Conservation (phyloP, 2,113 vertebrate species). For the Clarias batrachus region DNA sequence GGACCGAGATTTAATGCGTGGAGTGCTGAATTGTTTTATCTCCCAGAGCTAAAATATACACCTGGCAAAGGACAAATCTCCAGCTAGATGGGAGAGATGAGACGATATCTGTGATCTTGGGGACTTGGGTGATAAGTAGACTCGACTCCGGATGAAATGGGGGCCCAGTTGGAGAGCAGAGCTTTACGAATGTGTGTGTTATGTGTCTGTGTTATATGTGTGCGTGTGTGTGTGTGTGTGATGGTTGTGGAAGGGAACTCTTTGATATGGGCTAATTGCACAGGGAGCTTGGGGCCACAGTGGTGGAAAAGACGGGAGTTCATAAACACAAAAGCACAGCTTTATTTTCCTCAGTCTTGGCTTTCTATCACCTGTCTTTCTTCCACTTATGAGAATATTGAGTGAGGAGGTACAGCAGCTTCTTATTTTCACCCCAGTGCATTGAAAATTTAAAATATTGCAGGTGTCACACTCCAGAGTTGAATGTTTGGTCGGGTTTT, state of each 20-base stretch:
- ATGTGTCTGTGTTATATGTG: not conserved
- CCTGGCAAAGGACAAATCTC: constrained; percentile 16
- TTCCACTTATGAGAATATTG: not conserved
- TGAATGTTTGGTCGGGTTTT: not conserved
- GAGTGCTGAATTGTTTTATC: constrained; percentile 7
- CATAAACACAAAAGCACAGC: not conserved
- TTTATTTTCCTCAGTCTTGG: not conserved
- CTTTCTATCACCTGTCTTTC: not conserved
- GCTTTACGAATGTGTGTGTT: not conserved
- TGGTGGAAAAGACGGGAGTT: not conserved
- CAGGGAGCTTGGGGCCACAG: constrained; percentile 7
- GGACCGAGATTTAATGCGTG: constrained; percentile 15
- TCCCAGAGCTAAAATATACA: constrained; percentile 11
- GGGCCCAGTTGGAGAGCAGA: not conserved
- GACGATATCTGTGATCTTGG: constrained; percentile 11
- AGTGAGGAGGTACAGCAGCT: not conserved
- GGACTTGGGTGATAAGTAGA: constrained; percentile 11
- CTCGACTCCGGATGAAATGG: constrained; percentile 1
- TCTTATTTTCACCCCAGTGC: not conserved
- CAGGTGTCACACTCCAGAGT: not conserved
- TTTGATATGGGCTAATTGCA: constrained; percentile 27
- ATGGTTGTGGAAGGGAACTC: not conserved
- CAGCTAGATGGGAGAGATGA: not conserved
- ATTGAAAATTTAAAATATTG: not conserved
- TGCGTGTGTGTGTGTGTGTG: constrained; percentile 24